Evolutionary conservation across 1,140 invertebrate species (phyloP), one percentile per base, ranked within the genome.

Genomic region (Brachionus plicatilis): DNA sequence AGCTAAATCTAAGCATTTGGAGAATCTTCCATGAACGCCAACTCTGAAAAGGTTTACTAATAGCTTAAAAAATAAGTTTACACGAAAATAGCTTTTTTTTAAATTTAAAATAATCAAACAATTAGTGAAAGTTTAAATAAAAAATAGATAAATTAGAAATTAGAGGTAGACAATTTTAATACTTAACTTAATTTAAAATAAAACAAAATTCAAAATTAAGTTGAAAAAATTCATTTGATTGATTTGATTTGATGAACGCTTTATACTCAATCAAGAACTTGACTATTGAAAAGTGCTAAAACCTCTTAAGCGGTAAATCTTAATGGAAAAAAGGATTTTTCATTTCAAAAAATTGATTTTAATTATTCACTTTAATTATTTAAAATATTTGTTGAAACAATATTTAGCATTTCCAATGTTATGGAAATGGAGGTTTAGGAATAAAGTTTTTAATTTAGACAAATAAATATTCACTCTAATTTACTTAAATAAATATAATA

Each of bases 1-100:
- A 76, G 72, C 72, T 50, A 76, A 76, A 50, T 50, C 68, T 41
- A 72, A 47, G 68, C 41, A 41, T 72, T 72, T 72, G 66, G 66
- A 41, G 33, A 68, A 68, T 60, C 53, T 60, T 60, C 53, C 20
- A 24, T 20, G 20, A 60, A 60, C 53, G 53, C 53, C 53, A 60
- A 60, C 53, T 60, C 20, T 9, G 2, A 60, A 24, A 20, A 20
- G 20, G 53, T 20, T 20, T 20, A 24, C 8, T 60, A 9, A 20
- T 12, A 1, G 20, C 53, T 56, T 56, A 11, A 56, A 56, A 56
- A 56, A 20, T 20, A 60, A 6, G 45, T n/a, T 47, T 47, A n/a
- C 14, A 47, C 5, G 12, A 47, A 47, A 47, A 47, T 12, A 47
- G 14, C 45, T 14, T 12, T 12, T 14, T 47, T 12, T 47, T 47